Evolutionary conservation across 2,113 vertebrate genomes (phyloP).

Genomic region (Acrocephalus arundinaceus): DNA sequence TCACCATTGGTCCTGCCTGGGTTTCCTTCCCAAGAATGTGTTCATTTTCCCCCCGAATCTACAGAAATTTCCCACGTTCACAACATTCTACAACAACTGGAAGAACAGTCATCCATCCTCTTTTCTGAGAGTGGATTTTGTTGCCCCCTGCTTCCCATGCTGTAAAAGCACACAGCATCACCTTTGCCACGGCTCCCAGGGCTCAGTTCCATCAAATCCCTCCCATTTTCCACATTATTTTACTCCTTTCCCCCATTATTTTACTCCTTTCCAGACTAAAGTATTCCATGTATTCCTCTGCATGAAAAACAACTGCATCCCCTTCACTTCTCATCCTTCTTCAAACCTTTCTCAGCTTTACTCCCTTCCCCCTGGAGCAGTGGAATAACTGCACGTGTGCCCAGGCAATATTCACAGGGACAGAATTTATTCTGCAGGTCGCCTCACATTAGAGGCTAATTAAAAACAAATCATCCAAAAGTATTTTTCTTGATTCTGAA

Average conservation of each 20-base stretch:
- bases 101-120: not conserved
- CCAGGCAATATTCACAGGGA: not conserved
- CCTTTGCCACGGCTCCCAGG: not conserved
- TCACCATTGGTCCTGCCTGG: not conserved
- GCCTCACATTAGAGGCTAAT: not conserved
- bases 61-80: not conserved
- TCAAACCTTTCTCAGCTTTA: not conserved
- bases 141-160: slow-evolving; percentile 22
- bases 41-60: not conserved
- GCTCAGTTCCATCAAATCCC: not conserved
- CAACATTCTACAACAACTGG: not conserved
- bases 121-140: not conserved
- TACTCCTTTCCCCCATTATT: not conserved
- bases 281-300: not conserved
- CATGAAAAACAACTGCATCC: not conserved
- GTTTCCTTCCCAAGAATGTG: not conserved
- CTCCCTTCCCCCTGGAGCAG: not conserved
- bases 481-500: not conserved
- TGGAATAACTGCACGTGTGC: not conserved
- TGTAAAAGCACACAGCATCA: not conserved
- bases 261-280: not conserved
- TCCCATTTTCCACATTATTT: not conserved
- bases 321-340: not conserved
- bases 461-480: not conserved
- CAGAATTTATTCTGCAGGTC: not conserved